These are phyloP conservation scores for Abrostola tripartita DNA, from an alignment of 2,888 invertebrate genomes.

Conservation along the genomic window DNA sequence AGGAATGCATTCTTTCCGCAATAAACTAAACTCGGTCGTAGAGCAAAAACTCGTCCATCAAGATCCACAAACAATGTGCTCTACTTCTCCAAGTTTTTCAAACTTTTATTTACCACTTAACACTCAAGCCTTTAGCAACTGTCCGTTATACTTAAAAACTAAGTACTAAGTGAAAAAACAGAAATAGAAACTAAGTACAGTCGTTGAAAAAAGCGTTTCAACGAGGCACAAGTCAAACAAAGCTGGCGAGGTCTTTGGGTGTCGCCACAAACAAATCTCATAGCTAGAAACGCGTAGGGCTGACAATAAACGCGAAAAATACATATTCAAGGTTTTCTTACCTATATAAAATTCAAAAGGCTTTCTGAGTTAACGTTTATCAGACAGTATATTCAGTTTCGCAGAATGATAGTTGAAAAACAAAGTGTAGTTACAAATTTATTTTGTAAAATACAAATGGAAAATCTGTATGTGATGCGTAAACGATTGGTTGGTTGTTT, in stretches of 20 bases:
- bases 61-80: constrained; percentile 14
- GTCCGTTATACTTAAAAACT: constrained; percentile 29
- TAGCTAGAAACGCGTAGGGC: constrained; percentile 39
- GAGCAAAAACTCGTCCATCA: constrained; percentile 21
- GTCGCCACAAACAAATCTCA: constrained; percentile 59
- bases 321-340: constrained; percentile 8
- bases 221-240: constrained; percentile 57
- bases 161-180: constrained; percentile 31
- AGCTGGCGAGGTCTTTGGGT: constrained; percentile 47
- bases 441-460: neutral
- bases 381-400: no score
- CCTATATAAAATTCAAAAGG: neutral
- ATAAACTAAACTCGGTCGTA: neutral
- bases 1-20: neutral
- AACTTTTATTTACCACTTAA: constrained; percentile 30
- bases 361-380: neutral
- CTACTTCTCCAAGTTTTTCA: constrained; percentile 5
- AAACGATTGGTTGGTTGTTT: neutral
- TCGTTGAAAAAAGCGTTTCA: constrained; percentile 41
- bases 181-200: constrained; percentile 29
- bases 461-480: neutral
- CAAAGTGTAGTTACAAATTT: no score
- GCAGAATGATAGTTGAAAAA: neutral
- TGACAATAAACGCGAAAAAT: constrained; percentile 25
- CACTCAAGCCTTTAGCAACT: constrained; percentile 13